Evolutionary conservation across 2,888 invertebrate species (phyloP).

Genomic region (Lochmaea capreae): DNA sequence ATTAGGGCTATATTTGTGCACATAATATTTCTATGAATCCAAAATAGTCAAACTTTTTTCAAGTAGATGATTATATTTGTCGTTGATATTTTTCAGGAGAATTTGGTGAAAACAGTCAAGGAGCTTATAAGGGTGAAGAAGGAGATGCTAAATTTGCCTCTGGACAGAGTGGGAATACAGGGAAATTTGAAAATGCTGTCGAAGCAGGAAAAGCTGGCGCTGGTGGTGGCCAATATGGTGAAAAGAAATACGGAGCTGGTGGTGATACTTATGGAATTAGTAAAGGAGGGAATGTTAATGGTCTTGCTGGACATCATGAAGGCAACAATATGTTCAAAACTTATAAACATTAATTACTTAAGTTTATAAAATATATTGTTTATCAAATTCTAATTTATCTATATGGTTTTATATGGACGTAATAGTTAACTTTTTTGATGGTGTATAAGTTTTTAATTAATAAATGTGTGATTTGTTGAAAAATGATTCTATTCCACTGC

Average conservation of each 20-base stretch:
- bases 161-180: conserved; percentile 70
- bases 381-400: neutral
- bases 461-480: too few species aligned
- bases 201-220: conserved; percentile 65
- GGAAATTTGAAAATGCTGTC: conserved; percentile 67
- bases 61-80: neutral
- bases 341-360: conserved; percentile 59
- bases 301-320: conserved; percentile 72
- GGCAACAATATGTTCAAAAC: conserved; percentile 69
- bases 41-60: conserved; percentile 42
- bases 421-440: too few species aligned
- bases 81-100: conserved; percentile 19
- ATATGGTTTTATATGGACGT: too few species aligned
- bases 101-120: conserved; percentile 25
- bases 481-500: too few species aligned
- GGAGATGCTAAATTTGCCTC: conserved; percentile 71
- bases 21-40: too few species aligned
- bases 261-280: conserved; percentile 70
- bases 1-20: too few species aligned
- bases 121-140: conserved; percentile 65
- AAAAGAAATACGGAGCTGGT: conserved; percentile 70
- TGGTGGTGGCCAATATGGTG: conserved; percentile 72
- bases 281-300: conserved; percentile 72
- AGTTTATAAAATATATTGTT: neutral
- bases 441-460: too few species aligned